Evolutionary conservation across 2,113 vertebrate species (phyloP).

Genomic region (Dromiciops gliroides): DNA sequence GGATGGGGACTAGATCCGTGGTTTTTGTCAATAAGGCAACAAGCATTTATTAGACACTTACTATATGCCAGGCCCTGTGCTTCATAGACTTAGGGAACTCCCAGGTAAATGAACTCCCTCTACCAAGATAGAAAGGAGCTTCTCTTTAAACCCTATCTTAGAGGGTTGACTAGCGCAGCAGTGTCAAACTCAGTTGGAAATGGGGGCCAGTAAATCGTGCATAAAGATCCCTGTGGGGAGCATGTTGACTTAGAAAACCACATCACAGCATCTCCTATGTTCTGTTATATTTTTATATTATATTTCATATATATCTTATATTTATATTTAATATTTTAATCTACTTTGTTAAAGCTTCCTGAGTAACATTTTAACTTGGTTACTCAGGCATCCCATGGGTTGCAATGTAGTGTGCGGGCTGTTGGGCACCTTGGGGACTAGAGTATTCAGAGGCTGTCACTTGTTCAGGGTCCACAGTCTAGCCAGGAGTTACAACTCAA

Average conservation of each 20-base stretch:
- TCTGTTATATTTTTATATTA: not conserved
- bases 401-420: not conserved
- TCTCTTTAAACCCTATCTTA: not conserved
- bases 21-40: not conserved
- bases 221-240: not conserved
- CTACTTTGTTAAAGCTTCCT: too few relatives aligned
- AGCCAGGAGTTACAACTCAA: not conserved
- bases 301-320: too few relatives aligned
- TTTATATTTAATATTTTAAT: too few relatives aligned
- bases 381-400: not conserved
- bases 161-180: not conserved
- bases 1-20: not conserved
- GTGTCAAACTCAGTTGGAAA: not conserved
- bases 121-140: not conserved
- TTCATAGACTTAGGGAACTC: not conserved
- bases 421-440: not conserved
- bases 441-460: not conserved
- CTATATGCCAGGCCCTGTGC: not conserved
- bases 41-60: not conserved
- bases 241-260: not conserved
- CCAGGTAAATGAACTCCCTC: not conserved
- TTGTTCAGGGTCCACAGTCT: not conserved
- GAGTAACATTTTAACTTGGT: not conserved
- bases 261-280: not conserved
- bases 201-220: not conserved